Base-by-base conservation (phyloP, 2,797 vertebrate genomes). In the Allobates femoralis region DNA sequence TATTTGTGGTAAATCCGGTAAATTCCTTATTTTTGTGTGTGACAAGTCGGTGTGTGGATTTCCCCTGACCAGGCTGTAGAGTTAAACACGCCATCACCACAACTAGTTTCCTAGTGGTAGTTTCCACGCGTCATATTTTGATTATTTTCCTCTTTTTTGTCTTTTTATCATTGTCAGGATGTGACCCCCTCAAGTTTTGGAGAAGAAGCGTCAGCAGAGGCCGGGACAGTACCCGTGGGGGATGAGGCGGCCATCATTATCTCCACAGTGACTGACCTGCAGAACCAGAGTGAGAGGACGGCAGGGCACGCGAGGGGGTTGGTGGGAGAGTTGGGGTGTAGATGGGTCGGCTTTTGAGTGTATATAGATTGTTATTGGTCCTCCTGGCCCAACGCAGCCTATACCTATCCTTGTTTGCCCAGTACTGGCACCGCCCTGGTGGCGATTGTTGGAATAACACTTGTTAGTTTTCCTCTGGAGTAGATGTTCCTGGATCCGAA, bases 231-330 rank as follows among this genome's bases (percentile, higher is more conserved):
- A 5, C 82, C 30, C 5, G 19, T 77, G 3, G 82, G 66, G 53
- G 86, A 87, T 32, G 86, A 75, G 64, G 32, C 76, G 0, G 16
- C 66, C 16, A 50, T 84, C 30, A 80, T 87, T 32, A 84, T 87
- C 62, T 80, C 86, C 30, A 75, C 82, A 21, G 66, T 56, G 41
- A 30, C 67, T 18, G 86, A 87, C 10, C 67, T 41, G 19, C 86
- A 41, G 14, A 75, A 80, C 55, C 86, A 80, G 18, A 76, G 86
- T 87, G 23, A 87, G 69, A 14, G 28, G 30, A 58, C 82, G n/a
- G 34, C 3, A 3, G 32, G 67, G 34, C 19, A 14, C 5, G 23
- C 10, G 8, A 46, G 10, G 67, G n/a, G 34, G 32, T 21, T 15
- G 28, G 16, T 66, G 28, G 62, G 62, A 66, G 12, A 66, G 16